phyloP scores from a whole-genome alignment of 2,888 invertebrate genomes.

The Heliothis peltigera region DNA sequence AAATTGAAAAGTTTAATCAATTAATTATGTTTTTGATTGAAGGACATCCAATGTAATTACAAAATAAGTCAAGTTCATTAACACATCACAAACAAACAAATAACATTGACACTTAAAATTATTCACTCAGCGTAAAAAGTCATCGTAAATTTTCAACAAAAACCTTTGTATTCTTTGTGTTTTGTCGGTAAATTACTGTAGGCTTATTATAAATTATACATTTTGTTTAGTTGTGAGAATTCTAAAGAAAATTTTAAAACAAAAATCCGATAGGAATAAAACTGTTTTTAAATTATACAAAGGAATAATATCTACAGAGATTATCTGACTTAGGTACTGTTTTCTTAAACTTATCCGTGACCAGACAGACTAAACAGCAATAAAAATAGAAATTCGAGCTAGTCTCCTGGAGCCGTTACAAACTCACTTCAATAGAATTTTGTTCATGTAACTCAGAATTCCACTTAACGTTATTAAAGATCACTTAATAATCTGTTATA shows the following conservation, averaged over 20 bases:
- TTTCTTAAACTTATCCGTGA: background rate
- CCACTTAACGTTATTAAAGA: background rate
- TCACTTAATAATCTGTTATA: conserved; percentile 2
- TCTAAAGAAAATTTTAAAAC: background rate
- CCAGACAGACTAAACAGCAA: conserved; percentile 6
- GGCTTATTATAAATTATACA: too few species aligned
- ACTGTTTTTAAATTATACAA: background rate
- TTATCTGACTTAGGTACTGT: background rate
- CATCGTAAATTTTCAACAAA: too few species aligned
- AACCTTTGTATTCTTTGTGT: too few species aligned
- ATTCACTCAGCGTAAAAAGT: too few species aligned
- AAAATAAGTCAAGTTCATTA: conserved; percentile 16
- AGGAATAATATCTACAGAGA: background rate
- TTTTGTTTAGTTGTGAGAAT: too few species aligned
- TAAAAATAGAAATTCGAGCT: conserved; percentile 20
- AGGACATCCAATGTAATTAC: conserved; percentile 26
- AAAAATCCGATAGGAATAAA: background rate
- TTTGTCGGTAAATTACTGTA: too few species aligned
- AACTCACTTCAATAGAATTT: conserved; percentile 9
- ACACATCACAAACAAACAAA: conserved; percentile 14
- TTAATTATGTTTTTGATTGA: conserved; percentile 3
- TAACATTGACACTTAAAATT: background rate
- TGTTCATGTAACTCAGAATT: conserved; percentile 4
- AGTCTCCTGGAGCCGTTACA: conserved; percentile 2
- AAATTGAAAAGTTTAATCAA: conserved; percentile 9